Evolutionary conservation across 2,888 invertebrate genomes (phyloP).

Genomic region (Actias luna): DNA sequence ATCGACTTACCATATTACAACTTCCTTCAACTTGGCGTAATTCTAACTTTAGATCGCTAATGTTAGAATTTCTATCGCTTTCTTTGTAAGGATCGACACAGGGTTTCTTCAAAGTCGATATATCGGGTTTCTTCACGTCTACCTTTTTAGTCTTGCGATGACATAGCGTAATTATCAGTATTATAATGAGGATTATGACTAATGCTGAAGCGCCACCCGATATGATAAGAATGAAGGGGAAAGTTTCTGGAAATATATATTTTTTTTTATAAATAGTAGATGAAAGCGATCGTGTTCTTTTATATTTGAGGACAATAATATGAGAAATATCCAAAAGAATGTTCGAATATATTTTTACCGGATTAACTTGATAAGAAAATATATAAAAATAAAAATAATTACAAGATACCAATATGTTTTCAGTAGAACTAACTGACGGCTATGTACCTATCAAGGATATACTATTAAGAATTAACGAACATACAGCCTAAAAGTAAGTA

Average conservation of each 20-base stretch:
- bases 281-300: background rate
- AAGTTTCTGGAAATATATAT: conserved; percentile 82
- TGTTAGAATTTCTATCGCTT: conserved; percentile 93
- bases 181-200: conserved; percentile 89
- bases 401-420: no score
- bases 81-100: conserved; percentile 81
- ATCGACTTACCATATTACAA: conserved; percentile 84
- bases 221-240: conserved; percentile 89
- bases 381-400: no score
- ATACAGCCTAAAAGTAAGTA: no score
- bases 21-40: conserved; percentile 91
- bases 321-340: no score
- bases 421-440: no score
- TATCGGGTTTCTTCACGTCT: conserved; percentile 82
- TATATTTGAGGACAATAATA: background rate
- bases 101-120: conserved; percentile 62
- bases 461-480: no score
- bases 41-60: conserved; percentile 95
- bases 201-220: conserved; percentile 88
- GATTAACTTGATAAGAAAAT: no score
- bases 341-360: no score
- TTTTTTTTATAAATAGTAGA: background rate
- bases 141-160: conserved; percentile 81
- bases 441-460: no score
- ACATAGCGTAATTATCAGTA: conserved; percentile 89